phyloP scores from a whole-genome alignment of 2,113 vertebrate species.

The Salvelinus namaycush region DNA sequence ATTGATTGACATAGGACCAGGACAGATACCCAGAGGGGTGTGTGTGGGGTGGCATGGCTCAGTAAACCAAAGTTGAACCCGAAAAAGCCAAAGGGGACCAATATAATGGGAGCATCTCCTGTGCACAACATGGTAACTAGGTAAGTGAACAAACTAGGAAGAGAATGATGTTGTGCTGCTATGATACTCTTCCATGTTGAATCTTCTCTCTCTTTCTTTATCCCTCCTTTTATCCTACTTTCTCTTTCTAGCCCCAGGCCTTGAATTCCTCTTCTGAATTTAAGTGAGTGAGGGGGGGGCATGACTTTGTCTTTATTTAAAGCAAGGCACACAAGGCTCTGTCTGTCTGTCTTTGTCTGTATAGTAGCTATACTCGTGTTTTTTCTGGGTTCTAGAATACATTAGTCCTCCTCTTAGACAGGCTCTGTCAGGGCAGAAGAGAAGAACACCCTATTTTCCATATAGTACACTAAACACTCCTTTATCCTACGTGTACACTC shows the following conservation, averaged over 20 bases:
- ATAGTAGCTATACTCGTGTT: conserved; percentile 22
- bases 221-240: neutral
- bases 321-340: conserved; percentile 49
- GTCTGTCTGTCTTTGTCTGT: conserved; percentile 37
- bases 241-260: conserved; percentile 30
- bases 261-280: conserved; percentile 32
- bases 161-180: conserved; percentile 45
- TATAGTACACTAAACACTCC: conserved; percentile 34
- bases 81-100: conserved; percentile 1
- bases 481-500: conserved; percentile 9
- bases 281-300: neutral
- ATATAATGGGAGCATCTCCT: conserved; percentile 2
- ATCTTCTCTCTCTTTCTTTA: neutral
- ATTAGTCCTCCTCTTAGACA: conserved; percentile 28
- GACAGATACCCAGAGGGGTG: conserved; percentile 30
- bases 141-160: conserved; percentile 40
- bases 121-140: conserved; percentile 26
- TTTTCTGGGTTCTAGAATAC: conserved; percentile 27
- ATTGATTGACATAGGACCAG: conserved; percentile 33
- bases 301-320: conserved; percentile 49
- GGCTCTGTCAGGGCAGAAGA: neutral
- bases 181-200: conserved; percentile 6
- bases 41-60: neutral
- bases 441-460: conserved; percentile 50
- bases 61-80: conserved; percentile 23